Conservation (phyloP, 2,113 vertebrate species). For the Podarcis muralis region DNA sequence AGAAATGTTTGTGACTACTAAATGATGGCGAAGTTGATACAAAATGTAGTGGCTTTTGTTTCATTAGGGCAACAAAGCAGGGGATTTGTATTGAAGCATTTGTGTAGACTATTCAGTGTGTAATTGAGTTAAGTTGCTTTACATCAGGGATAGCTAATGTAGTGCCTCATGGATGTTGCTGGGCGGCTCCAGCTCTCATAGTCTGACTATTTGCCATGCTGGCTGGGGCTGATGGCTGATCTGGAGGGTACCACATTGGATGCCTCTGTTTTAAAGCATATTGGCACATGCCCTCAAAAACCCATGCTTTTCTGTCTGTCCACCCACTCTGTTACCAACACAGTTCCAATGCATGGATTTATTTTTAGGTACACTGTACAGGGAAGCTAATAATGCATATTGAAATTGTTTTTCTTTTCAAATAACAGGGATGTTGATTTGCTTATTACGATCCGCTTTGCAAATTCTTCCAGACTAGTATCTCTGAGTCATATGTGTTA, state of each 20-base stretch:
- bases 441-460: background rate
- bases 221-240: no score
- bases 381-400: constrained; percentile 10
- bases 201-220: no score
- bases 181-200: background rate
- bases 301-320: constrained; percentile 16
- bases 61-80: background rate
- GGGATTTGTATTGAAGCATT: background rate
- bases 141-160: no score
- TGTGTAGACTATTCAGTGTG: background rate
- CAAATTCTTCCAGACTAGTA: accelerated
- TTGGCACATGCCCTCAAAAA: background rate
- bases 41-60: background rate
- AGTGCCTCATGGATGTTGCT: background rate
- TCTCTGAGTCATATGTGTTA: background rate
- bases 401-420: constrained; percentile 34
- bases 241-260: no score
- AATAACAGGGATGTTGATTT: background rate
- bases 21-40: background rate
- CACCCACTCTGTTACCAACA: background rate
- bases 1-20: background rate
- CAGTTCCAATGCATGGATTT: background rate
- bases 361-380: constrained; percentile 30
- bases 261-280: no score
- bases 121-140: no score